Evolutionary conservation across 2,888 invertebrate species (phyloP), one percentile per base, ranked within the genome.

Genomic region (Nemoura dubitans): DNA sequence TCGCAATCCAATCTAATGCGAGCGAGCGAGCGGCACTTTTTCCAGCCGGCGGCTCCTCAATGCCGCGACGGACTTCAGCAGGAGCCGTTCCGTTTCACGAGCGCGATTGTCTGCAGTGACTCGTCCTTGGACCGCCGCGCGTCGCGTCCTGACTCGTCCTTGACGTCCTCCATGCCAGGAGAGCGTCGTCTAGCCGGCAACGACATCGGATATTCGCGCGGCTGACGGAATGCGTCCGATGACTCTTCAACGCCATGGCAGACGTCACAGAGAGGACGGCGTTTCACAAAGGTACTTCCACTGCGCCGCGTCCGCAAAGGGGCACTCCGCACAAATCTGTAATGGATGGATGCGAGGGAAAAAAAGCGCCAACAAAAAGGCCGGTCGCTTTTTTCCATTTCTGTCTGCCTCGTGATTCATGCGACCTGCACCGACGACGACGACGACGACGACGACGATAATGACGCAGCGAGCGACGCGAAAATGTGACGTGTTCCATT

Each of bases 401-500:
- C 59, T 1, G 10, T 59, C 21, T 59, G 59, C 3, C 5, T 59
- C 59, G 3, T 14, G 59, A 59, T 59, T 59, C 36, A 10, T 10
- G 36, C 36, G 36, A 6, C 5, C 3, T 36, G 3, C 36, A 36
- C 36, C 21, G 59, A 21, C 59, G 14, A 59, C 21, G 59, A 59
- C 59, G 59, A 10, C 36, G 36, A 36, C 36, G n/a, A 36, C 21
- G 59, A 1, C 14, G 59, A 59, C 14, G 59, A 59, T 59, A 10
- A 59, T 59, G 14, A 59, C 21, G 14, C 14, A 59, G 59, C 1
- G 59, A 59, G 21, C 36, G 59, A 36, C 59, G 59, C 59, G 21
- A 59, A 59, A 59, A 59, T 59, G 59, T 59, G 59, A 59, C 59
- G 59, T 59, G 59, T 59, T 59, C 59, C 59, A 59, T 59, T 7